Conservation (phyloP, 2,888 invertebrate genomes). For the Hydroisotoma schaefferi region DNA sequence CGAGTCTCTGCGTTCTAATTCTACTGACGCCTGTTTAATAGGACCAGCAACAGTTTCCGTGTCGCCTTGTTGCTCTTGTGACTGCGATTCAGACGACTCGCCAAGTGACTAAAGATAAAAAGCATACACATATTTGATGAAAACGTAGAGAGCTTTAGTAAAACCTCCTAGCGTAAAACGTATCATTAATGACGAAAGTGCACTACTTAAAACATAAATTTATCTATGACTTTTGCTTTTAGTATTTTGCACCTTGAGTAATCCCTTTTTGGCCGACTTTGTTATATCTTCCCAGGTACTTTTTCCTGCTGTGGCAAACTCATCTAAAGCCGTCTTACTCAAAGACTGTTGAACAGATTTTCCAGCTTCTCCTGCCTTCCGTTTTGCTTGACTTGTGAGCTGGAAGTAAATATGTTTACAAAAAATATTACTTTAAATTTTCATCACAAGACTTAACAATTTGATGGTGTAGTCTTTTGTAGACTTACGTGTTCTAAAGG, state of each 20-base stretch:
- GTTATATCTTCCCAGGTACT: slow-evolving; percentile 84
- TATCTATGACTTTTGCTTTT: neutral
- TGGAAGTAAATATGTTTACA: slow-evolving; percentile 51
- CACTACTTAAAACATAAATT: too few species aligned
- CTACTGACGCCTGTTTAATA: slow-evolving; percentile 20
- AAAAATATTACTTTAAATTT: too few species aligned
- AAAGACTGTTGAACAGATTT: slow-evolving; percentile 73
- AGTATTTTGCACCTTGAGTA: slow-evolving; percentile 67
- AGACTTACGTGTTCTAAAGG: slow-evolving; percentile 74
- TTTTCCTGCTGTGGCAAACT: slow-evolving; percentile 83
- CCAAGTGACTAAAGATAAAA: slow-evolving; percentile 53
- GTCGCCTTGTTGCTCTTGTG: slow-evolving; percentile 22
- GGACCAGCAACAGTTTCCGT: neutral
- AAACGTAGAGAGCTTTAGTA: too few species aligned
- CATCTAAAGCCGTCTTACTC: slow-evolving; percentile 62
- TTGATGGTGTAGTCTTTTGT: too few species aligned
- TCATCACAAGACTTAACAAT: too few species aligned
- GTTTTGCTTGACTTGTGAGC: slow-evolving; percentile 83
- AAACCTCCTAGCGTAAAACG: too few species aligned
- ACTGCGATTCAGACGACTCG: slow-evolving; percentile 53
- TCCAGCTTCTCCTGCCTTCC: slow-evolving; percentile 76
- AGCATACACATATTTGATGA: neutral
- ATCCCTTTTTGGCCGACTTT: slow-evolving; percentile 84
- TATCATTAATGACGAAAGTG: too few species aligned
- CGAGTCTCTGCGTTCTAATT: slow-evolving; percentile 49